A percentile compares a stretch with the other conserved stretches of the same genome.
phyloP scores from a whole-genome alignment of 2,113 vertebrate species.

The Stictonetta naevosa region DNA sequence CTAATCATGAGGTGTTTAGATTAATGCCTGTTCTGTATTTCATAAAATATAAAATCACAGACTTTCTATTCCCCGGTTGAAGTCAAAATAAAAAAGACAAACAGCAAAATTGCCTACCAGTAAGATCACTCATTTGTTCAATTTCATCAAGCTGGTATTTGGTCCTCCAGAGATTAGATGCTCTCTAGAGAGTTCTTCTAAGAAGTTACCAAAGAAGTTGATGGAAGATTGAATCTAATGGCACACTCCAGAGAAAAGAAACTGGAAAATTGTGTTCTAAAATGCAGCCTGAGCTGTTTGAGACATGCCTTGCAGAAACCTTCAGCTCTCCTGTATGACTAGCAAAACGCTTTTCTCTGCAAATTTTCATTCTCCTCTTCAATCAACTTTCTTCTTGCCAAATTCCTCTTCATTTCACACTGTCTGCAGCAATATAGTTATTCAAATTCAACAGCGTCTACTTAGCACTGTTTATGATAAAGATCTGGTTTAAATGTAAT shows the following conservation, averaged over 20 bases:
- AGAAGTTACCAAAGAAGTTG: conserved; percentile 58
- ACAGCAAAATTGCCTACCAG: background rate
- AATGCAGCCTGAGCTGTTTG: background rate
- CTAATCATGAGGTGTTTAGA: background rate
- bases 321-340: background rate
- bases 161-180: background rate
- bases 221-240: conserved; percentile 41
- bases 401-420: background rate
- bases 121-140: conserved; percentile 59
- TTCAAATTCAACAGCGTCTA: background rate
- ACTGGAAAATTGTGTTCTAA: background rate
- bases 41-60: background rate
- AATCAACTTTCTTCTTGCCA: background rate
- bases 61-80: background rate
- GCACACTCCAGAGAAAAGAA: conserved; percentile 53
- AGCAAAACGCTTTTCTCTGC: background rate
- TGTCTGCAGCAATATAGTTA: background rate
- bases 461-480: background rate
- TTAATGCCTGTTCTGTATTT: background rate
- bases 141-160: conserved; percentile 28
- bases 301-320: background rate
- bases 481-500: background rate
- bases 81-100: conserved; percentile 16
- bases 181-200: conserved; percentile 53
- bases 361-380: background rate